Conservation (phyloP, 2,797 vertebrate genomes). For the Orestias chungarensis region DNA sequence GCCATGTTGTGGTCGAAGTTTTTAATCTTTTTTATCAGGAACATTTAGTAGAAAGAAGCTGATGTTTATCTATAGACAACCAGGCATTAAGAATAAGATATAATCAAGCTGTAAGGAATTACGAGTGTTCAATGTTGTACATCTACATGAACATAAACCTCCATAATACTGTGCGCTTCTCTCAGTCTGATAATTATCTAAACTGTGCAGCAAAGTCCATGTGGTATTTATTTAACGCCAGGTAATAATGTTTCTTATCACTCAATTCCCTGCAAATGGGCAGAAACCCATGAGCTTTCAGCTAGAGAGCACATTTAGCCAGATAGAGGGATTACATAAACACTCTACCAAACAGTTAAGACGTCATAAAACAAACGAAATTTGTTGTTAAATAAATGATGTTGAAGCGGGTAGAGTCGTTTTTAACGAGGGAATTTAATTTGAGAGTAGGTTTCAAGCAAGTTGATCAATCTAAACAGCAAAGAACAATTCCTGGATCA, state of each 20-base stretch:
- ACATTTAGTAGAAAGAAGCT: background rate
- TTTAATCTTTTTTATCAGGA: background rate
- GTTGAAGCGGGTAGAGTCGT: background rate
- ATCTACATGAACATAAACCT: background rate
- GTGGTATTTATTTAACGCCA: conserved; percentile 11
- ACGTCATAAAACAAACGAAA: background rate
- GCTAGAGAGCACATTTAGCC: background rate
- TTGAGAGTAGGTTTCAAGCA: background rate
- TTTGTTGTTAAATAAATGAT: background rate
- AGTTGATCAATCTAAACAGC: background rate
- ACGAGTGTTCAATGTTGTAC: background rate
- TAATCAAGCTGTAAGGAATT: background rate
- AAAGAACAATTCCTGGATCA: background rate
- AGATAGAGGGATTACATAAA: background rate
- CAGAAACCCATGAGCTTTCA: background rate
- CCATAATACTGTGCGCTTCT: background rate
- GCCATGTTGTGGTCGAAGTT: background rate
- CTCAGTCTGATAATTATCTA: background rate
- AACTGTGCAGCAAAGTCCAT: background rate
- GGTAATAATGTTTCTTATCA: conserved; percentile 1
- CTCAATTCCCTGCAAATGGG: background rate
- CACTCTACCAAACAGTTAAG: background rate
- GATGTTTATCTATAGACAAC: background rate
- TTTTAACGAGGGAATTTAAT: background rate
- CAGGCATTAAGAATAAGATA: background rate